Evolutionary conservation across 2,113 vertebrate genomes (phyloP).

Genomic region (Colossoma macropomum): DNA sequence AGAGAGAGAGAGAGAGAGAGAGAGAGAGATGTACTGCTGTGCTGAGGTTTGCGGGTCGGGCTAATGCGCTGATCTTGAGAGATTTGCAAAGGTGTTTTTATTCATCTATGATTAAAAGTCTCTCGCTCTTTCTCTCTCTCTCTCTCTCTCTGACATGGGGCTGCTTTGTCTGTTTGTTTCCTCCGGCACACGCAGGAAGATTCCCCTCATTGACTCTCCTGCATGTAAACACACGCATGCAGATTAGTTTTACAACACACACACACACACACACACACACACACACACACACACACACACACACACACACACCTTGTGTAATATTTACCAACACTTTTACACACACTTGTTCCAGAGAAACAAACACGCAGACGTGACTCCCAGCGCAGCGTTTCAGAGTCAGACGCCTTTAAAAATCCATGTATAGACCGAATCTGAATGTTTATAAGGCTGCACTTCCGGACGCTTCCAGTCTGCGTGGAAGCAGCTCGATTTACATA

Average conservation of each 20-base stretch:
- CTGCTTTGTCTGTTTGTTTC: constrained; percentile 40
- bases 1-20: constrained; percentile 49
- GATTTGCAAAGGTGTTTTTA: constrained; percentile 85
- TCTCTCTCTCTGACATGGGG: constrained; percentile 34
- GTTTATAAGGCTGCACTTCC: too few species aligned
- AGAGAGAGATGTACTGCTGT: constrained; percentile 68
- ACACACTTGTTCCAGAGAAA: constrained; percentile 20
- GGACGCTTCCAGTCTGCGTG: too few species aligned
- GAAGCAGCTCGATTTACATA: neutral
- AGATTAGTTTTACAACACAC: constrained; percentile 72
- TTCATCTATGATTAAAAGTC: constrained; percentile 82
- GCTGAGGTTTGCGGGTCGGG: constrained; percentile 76
- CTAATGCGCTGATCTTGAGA: constrained; percentile 79
- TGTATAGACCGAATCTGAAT: too few species aligned
- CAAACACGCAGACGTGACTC: constrained; percentile 15
- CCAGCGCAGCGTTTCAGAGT: constrained; percentile 3
- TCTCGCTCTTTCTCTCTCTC: neutral
- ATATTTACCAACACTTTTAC: constrained; percentile 1
- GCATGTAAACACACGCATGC: constrained; percentile 70
- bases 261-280: constrained; percentile 46
- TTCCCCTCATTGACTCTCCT: constrained; percentile 50
- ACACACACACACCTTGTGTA: constrained; percentile 34
- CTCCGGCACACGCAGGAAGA: constrained; percentile 39
- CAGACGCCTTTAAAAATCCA: neutral
- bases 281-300: constrained; percentile 54